These are phyloP conservation scores for Orientallactaga bullata DNA, from an alignment of 2,113 vertebrate species.

Conservation along the genomic window DNA sequence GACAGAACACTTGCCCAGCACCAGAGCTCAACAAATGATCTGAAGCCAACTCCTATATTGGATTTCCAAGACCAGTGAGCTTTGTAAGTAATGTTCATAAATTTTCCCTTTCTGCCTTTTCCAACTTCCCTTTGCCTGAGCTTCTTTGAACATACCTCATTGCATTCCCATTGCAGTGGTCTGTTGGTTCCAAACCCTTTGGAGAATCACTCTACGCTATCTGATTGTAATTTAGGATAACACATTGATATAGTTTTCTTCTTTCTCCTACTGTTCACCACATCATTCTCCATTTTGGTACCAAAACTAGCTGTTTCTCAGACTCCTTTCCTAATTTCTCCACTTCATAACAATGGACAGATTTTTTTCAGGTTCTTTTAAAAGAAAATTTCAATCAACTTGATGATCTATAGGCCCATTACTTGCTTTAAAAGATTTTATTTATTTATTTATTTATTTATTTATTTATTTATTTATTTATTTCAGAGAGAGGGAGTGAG, in stretches of 20 bases:
- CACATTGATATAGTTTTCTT: neutral
- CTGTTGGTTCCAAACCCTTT: neutral
- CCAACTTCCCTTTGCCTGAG: neutral
- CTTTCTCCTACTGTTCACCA: neutral
- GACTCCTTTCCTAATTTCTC: neutral
- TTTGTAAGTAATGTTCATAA: neutral
- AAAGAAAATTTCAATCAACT: neutral
- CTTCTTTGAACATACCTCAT: neutral
- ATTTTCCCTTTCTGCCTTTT: neutral
- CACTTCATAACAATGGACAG: neutral
- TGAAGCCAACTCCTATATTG: neutral
- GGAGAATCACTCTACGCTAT: neutral
- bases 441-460: too few species aligned
- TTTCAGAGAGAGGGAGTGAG: too few species aligned
- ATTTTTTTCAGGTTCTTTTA: neutral
- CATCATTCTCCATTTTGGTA: neutral
- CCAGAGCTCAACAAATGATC: neutral
- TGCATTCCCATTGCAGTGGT: neutral
- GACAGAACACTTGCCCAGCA: neutral
- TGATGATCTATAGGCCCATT: neutral
- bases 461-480: too few species aligned
- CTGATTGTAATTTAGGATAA: neutral
- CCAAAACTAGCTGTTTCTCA: neutral
- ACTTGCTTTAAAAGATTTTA: too few species aligned
- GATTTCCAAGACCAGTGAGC: neutral